Evolutionary conservation across 2,888 invertebrate genomes (phyloP), one percentile per base, ranked within the genome.

Genomic region (Electrophaes corylata): DNA sequence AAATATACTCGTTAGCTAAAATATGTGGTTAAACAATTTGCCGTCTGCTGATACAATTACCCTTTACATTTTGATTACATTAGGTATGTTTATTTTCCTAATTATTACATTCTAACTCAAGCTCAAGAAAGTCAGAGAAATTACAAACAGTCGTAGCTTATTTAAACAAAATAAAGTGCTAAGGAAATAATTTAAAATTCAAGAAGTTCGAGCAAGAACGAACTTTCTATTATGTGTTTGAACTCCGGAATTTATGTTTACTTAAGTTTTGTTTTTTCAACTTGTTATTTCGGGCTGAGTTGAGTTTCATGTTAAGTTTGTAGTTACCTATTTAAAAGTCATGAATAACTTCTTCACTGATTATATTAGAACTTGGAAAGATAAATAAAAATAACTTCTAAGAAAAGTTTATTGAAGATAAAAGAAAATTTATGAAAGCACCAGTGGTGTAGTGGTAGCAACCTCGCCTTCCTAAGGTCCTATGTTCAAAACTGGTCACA

Each of bases 151-250:
- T 62, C 47, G 49, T 46, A 53, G 57, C 50, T 59, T 59, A 59
- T 62, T 62, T 56, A 57, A 59, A 44, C 59, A 62, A 59, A 53
- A 54, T 54, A 52, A 62, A 62, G 53, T 57, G 52, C 49, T 29
- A 33, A 62, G 62, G 53, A 59, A 59, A 59, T 62, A 53, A 62
- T 59, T 62, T 62, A 49, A 59, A 59, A 62, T 59, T 57, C 62
- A 59, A 58, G 53, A 62, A 58, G 48, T 58, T 62, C 37, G 44
- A 33, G 43, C 29, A 51, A 51, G 44, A 57, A 44, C 45, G 12
- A 57, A 60, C 47, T 63, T 60, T 54, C 50, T 53, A 54, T 60
- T 62, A 57, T 57, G 56, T 53, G 56, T 59, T 52, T 50, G 49
- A 56, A 62, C 57, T 62, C 57, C 46, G 23, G 23, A 63, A 60